Evolutionary conservation across 2,888 invertebrate species (phyloP).

Genomic region (Tipula vernalis): DNA sequence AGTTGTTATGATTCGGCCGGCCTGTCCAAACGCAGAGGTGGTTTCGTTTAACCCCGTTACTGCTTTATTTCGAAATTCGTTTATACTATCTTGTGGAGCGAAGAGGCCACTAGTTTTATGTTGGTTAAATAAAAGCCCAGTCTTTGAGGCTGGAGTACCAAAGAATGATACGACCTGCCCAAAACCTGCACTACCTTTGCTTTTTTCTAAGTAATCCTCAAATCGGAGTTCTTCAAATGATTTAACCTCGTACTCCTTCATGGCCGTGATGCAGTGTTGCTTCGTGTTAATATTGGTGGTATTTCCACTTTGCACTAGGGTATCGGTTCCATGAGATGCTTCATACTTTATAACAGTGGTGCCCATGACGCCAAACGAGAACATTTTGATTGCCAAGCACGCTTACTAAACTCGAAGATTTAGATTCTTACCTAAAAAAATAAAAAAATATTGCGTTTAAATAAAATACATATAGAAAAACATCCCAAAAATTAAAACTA

Average conservation of each 20-base stretch:
- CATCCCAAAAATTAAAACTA: not conserved
- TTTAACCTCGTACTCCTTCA: constrained; percentile 96
- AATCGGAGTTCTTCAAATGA: constrained; percentile 87
- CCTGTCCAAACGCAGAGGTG: constrained; percentile 38
- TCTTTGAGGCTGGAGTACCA: constrained; percentile 31
- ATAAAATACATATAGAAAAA: not conserved
- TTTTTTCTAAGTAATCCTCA: constrained; percentile 84
- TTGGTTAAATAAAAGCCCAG: constrained; percentile 37
- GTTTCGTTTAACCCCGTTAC: constrained; percentile 38
- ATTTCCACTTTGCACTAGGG: constrained; percentile 77
- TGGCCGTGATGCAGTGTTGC: constrained; percentile 94
- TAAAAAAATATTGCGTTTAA: not conserved
- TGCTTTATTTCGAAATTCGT: constrained; percentile 33
- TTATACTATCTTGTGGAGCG: constrained; percentile 45
- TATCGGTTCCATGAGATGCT: constrained; percentile 78
- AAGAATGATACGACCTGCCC: constrained; percentile 37
- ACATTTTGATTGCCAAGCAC: constrained; percentile 17
- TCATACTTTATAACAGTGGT: constrained; percentile 70
- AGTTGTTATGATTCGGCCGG: constrained; percentile 50
- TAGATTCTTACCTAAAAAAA: not conserved
- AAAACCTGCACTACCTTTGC: constrained; percentile 56
- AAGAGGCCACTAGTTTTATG: constrained; percentile 39
- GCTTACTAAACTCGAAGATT: not conserved
- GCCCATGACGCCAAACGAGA: constrained; percentile 44
- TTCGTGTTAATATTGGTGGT: constrained; percentile 80